Base-by-base conservation (phyloP, 2,888 invertebrate species). In the Andrena bicolor region DNA sequence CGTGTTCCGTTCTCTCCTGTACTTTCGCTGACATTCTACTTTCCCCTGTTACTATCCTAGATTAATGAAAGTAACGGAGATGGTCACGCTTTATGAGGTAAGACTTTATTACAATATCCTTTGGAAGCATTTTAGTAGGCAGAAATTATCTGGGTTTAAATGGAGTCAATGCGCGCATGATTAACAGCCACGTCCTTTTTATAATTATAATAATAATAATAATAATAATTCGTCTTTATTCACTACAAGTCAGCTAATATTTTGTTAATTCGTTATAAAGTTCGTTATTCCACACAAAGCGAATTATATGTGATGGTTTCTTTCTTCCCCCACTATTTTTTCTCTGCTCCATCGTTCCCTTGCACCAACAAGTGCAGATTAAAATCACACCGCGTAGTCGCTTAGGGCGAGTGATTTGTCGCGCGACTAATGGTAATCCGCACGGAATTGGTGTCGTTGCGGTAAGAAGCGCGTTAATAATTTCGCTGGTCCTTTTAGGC, bases 381-480 rank as follows among this genome's bases (percentile, higher is more conserved):
- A 75, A 71, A 71, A 56, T 60, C 30, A 23, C 4, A 8, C 32
- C 58, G 64, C 51, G 7, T 6, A 73, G 30, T 71, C 72, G 28
- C 48, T 56, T 41, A 61, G 30, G 72, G 8, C 65, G 30, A 71
- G 70, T 49, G 74, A 82, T 82, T 80, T 81, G 76, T 76, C 35
- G 65, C 48, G 26, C 4, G 23, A 23, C 30, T 73, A 76, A 80
- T 41, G 58, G 51, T 48, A 80, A 73, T 69, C 73, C 79, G 23
- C 26, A 7, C 20, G 51, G 69, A 51, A 78, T 81, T 48, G 41
- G 58, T 53, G 64, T 48, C 61, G 56, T 72, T 76, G 80, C 71
- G 82, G 82, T n/a, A 72, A 72, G 71, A 63, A 76, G 26, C 30
- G 26, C 61, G 65, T 65, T 70, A 73, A 77, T 73, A 71, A 77